Base-by-base conservation (phyloP, 2,797 vertebrate genomes). In the Antennarius maculatus region DNA sequence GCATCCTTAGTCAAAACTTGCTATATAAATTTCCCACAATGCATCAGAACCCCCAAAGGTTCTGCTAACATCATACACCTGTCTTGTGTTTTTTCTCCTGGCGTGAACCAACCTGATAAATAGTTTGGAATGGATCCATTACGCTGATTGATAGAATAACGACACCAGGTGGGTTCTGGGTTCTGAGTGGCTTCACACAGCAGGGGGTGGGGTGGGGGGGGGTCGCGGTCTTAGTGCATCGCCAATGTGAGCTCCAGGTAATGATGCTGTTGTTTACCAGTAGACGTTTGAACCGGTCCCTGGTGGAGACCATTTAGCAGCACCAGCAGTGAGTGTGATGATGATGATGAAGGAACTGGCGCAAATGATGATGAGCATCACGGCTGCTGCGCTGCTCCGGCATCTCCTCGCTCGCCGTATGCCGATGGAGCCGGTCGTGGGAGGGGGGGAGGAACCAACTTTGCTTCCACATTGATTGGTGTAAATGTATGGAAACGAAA, bases 301-400 rank as follows among this genome's bases (percentile, higher is more conserved):
- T 50, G 58, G 16, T 45, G 53, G 83, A 73, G 69, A 84, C 66
- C 69, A 29, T 79, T 87, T 86, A 86, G 59, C 60, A 54, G 46
- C 1, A n/a, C 69, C 46, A 45, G n/a, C 6, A 0, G 54, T 54
- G 71, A 61, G 60, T 84, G 81, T 45, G 74, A 76, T 59, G 62
- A 71, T 83, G 71, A 84, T 84, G 79, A 83, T 34, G 41, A 47
- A 29, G 11, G 1, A 34, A 54, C 23, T 23, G 23, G 73, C 66
- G 84, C 46, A 46, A 71, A 65, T 43, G 63, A 67, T 86, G 76
- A 89, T 86, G 77, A 83, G 69, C 47, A 28, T 67, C 15, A 12
- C 66, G 57, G 70, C 61, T 66, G 74, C 54, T 47, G 77, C 56
- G 52, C 50, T 69, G 80, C 82, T 77, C 77, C 76, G 79, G 66